These are phyloP conservation scores for Lacerta agilis DNA, from an alignment of 2,797 vertebrate species.

Conservation along the genomic window DNA sequence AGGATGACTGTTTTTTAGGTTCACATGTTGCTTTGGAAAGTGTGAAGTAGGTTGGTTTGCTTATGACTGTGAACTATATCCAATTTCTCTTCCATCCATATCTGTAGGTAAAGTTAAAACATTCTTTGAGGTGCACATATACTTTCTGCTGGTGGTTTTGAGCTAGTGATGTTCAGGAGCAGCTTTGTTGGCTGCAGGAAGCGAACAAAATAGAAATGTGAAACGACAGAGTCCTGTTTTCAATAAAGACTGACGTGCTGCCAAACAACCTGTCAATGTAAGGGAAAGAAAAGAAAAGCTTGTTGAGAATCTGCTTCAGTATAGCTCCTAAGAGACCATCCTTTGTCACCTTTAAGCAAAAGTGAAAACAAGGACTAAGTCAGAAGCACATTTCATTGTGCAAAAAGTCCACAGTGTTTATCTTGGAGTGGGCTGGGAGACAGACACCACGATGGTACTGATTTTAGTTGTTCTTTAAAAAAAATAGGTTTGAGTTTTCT, in stretches of 20 bases:
- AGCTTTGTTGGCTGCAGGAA: slow-evolving; percentile 48
- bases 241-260: slow-evolving; percentile 25
- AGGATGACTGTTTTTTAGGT: no score
- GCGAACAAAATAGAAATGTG: slow-evolving; percentile 33
- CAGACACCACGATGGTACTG: not conserved
- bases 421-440: not conserved
- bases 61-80: no score
- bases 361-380: slow-evolving; percentile 46
- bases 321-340: slow-evolving; percentile 35
- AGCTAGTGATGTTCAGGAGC: not conserved
- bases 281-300: slow-evolving; percentile 52
- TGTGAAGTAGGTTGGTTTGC: no score
- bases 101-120: slow-evolving; percentile 4
- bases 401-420: slow-evolving; percentile 10
- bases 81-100: no score
- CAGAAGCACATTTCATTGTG: slow-evolving; percentile 24
- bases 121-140: slow-evolving; percentile 37
- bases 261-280: slow-evolving; percentile 39
- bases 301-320: slow-evolving; percentile 45
- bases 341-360: slow-evolving; percentile 58
- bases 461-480: slow-evolving; percentile 45
- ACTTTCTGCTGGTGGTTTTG: slow-evolving; percentile 11
- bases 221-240: slow-evolving; percentile 22
- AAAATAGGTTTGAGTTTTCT: slow-evolving; percentile 29
- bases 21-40: no score